Evolutionary conservation across 2,797 vertebrate species (phyloP).

Genomic region (Distichodus sexfasciatus): DNA sequence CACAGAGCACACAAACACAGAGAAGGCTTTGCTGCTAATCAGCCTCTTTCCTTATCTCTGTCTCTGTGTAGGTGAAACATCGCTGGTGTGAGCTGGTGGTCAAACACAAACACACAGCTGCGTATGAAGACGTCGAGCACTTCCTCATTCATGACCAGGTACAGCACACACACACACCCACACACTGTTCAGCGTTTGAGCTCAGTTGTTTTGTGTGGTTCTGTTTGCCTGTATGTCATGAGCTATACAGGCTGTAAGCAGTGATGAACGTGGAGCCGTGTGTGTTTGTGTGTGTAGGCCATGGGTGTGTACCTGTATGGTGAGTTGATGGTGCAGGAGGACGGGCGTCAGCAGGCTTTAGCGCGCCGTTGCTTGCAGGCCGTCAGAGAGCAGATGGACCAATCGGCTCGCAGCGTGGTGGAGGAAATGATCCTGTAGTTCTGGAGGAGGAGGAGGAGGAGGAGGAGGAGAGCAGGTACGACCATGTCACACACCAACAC

Average conservation of each 20-base stretch:
- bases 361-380: constrained; percentile 81
- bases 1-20: not conserved
- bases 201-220: too few species aligned
- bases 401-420: constrained; percentile 81
- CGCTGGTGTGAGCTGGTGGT: constrained; percentile 95
- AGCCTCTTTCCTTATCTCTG: constrained; percentile 25
- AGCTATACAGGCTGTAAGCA: not conserved
- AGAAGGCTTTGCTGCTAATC: not conserved
- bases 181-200: too few species aligned
- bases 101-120: constrained; percentile 78
- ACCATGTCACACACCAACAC: too few species aligned
- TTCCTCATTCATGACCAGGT: constrained; percentile 91
- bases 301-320: constrained; percentile 97
- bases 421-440: constrained; percentile 89
- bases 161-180: constrained; percentile 18
- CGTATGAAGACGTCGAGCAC: constrained; percentile 81
- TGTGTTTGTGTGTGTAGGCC: constrained; percentile 71
- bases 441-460: too few species aligned
- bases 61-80: constrained; percentile 81
- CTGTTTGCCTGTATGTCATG: not conserved
- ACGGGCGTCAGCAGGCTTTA: constrained; percentile 83
- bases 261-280: constrained; percentile 28
- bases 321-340: constrained; percentile 94
- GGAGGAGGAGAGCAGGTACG: constrained; percentile 53
- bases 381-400: constrained; percentile 84